Evolutionary conservation across 2,797 vertebrate species (phyloP), one percentile per base, ranked within the genome.

Genomic region (Lutjanus campechanus): DNA sequence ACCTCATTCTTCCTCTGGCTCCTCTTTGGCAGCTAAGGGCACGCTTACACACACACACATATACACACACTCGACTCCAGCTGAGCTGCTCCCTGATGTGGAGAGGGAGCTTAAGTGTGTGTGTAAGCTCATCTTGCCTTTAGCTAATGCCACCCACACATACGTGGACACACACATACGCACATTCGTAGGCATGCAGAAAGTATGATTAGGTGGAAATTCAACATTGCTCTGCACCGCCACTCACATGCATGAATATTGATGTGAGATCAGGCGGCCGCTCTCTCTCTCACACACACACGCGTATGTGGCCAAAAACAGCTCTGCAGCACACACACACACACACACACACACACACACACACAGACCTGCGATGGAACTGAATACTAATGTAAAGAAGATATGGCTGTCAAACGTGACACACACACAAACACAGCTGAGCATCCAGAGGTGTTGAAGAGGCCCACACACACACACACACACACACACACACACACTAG

Each of bases 331-430:
- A 36, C 67, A 69, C 8, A 9, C n/a, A 65, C 61, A 12, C 43
- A 65, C 61, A 61, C 77, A 49, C 44, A 73, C 64, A 60, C 53
- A 66, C 16, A 43, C 43, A 36, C 67, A 69, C 8, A 9, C 67
- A 67, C 58, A 70, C 47, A 49, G 11, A 51, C 68, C 51, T 11
- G 3, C 65, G 49, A 7, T 36, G 40, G 25, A 67, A 43, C 69
- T 73, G 82, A 86, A 85, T 82, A 67, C 71, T 83, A 78, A 90
- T 70, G 40, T 65, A 41, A 72, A 77, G 40, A 36, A 29, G 58
- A 79, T 59, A 43, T 20, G 60, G 49, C 65, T 85, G 79, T 82
- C 68, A 65, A 51, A 83, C 1, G 4, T 74, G 69, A 6, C 63
- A 65, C 44, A 63, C 29, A 74, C 50, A 81, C 51, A 54, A 25